Conservation (phyloP, 2,797 vertebrate genomes). For the Varecia variegata region DNA sequence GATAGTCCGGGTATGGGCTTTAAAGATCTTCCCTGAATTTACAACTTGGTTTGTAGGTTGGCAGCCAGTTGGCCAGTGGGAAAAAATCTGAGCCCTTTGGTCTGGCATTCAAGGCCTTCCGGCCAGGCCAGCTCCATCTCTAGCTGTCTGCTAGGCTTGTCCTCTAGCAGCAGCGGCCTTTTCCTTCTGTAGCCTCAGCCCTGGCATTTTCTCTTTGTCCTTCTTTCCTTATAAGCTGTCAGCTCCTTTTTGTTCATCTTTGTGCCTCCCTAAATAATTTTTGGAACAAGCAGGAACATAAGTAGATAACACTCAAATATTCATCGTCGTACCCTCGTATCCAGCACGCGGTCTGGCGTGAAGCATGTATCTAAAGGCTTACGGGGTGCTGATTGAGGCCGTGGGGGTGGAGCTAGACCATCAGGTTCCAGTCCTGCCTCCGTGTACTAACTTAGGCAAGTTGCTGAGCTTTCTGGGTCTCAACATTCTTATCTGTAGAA, state of each 20-base stretch:
- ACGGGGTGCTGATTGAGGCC: neutral
- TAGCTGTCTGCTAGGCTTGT: neutral
- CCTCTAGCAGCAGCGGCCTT: neutral
- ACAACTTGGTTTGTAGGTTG: neutral
- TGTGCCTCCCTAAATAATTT: neutral
- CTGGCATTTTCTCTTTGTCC: slow-evolving; percentile 14
- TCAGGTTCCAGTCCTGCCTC: neutral
- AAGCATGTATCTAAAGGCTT: neutral
- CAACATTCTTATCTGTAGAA: neutral
- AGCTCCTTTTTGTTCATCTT: slow-evolving; percentile 11
- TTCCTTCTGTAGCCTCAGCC: neutral
- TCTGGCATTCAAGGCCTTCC: neutral
- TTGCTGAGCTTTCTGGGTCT: neutral
- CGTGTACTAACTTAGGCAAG: neutral
- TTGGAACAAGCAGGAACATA: neutral
- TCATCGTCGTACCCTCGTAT: neutral
- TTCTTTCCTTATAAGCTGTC: neutral
- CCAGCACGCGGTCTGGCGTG: neutral
- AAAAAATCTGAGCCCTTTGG: neutral
- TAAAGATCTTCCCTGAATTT: neutral
- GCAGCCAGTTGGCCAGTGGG: neutral
- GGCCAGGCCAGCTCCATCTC: neutral
- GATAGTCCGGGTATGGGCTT: neutral
- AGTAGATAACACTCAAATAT: neutral
- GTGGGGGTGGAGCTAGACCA: neutral